Evolutionary conservation across 2,888 invertebrate species (phyloP).

Genomic region (Xestia ashworthii): DNA sequence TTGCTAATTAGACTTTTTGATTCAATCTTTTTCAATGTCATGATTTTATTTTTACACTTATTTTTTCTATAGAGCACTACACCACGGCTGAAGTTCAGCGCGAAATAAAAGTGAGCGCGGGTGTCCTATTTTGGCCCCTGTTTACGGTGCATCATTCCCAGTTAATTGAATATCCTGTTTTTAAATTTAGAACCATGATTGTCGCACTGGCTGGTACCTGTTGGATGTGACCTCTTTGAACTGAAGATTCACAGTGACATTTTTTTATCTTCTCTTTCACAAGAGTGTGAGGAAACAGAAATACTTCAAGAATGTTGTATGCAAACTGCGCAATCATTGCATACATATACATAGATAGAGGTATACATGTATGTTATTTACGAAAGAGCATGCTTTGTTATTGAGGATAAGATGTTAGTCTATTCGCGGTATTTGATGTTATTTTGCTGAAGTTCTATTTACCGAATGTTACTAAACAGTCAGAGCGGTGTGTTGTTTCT

Average conservation of each 20-base stretch:
- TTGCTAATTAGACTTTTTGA: constrained; percentile 76
- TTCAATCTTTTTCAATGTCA: constrained; percentile 81
- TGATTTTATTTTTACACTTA: constrained; percentile 64
- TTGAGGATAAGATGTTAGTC: constrained; percentile 55
- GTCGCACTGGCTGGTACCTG: constrained; percentile 65
- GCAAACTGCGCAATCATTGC: constrained; percentile 60
- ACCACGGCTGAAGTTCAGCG: constrained; percentile 71
- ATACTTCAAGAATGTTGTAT: constrained; percentile 55
- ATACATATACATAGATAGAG: constrained; percentile 39
- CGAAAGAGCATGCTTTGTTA: constrained; percentile 68
- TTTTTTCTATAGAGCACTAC: constrained; percentile 61
- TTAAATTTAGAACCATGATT: constrained; percentile 82
- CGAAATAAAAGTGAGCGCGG: constrained; percentile 83
- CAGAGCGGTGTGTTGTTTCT: constrained; percentile 27
- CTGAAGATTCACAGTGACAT: constrained; percentile 36
- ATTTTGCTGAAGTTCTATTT: constrained; percentile 45
- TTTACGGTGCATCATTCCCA: constrained; percentile 86
- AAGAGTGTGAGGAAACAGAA: constrained; percentile 44
- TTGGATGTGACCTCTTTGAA: constrained; percentile 59
- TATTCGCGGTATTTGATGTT: constrained; percentile 44
- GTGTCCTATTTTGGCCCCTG: constrained; percentile 87
- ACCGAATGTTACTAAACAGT: constrained; percentile 32
- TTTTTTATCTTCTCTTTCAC: constrained; percentile 43
- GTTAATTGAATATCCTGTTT: constrained; percentile 89
- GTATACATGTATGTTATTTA: constrained; percentile 64